These are phyloP conservation scores for Plebejus melissa DNA, from an alignment of 2,888 invertebrate genomes.

Conservation along the genomic window DNA sequence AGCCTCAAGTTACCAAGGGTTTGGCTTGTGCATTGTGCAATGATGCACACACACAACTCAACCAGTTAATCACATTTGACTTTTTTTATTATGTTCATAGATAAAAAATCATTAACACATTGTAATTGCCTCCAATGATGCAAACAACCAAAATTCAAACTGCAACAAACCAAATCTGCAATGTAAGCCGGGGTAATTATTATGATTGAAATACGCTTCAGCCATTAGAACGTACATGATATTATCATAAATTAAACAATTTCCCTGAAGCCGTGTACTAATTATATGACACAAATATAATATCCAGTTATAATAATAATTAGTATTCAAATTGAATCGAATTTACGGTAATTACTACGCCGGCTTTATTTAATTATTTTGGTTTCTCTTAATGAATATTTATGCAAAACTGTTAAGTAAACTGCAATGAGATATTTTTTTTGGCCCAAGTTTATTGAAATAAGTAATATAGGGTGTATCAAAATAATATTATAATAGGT, in stretches of 20 bases:
- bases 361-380: constrained; percentile 29
- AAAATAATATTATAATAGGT: background rate
- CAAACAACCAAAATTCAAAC: constrained; percentile 13
- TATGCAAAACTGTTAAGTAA: constrained; percentile 23
- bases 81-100: too few relatives aligned
- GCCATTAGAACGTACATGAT: constrained; percentile 16
- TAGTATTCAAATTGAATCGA: constrained; percentile 34
- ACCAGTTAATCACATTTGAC: too few relatives aligned
- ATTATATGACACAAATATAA: constrained; percentile 28
- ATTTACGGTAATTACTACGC: constrained; percentile 35
- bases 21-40: too few relatives aligned
- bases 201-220: constrained; percentile 12
- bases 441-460: background rate
- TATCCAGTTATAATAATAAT: constrained; percentile 34
- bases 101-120: too few relatives aligned
- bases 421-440: background rate
- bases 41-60: too few relatives aligned
- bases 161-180: constrained; percentile 7
- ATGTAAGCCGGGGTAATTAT: constrained; percentile 16
- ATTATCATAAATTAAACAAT: constrained; percentile 29
- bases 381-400: constrained; percentile 29
- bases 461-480: background rate
- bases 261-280: constrained; percentile 28
- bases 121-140: background rate
- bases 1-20: too few relatives aligned